Evolutionary conservation across 1,140 invertebrate species (phyloP), one percentile per base, ranked within the genome.

Genomic region (Copidosoma floridanum): DNA sequence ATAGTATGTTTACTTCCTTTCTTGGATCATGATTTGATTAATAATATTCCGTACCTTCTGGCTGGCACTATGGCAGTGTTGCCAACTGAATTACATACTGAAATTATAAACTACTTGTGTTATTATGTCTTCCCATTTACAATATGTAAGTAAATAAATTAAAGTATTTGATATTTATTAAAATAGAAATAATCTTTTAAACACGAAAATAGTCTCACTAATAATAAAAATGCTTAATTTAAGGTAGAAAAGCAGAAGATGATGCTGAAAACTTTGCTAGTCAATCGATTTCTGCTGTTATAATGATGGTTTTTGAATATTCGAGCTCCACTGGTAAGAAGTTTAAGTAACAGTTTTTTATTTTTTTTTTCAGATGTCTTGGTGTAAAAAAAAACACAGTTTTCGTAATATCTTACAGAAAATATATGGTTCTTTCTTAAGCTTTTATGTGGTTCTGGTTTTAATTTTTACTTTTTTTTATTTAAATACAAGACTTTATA

Each of bases 231-330:
- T n/a, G n/a, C 18, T 27, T 41, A 0, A 43, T 51, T 57, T 18
- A 35, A 90, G 89, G 85, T 10, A 84, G 89, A 47, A 84, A 84
- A 66, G 86, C 82, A 35, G 85, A 87, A 37, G 85, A 86, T 67
- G 86, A 87, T 58, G 84, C 85, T 63, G 88, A 91, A 69, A 91
- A 90, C 68, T 94, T 95, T 76, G 92, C 94, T 6, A 89, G 88
- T 66, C 92, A 95, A 71, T 97, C 95, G 7, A 89, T 97, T 7
- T 90, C 95, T 11, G 93, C 94, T 12, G 92, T 99, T 50, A 89
- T 99, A 35, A 98, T 98, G 90, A 92, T 98, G 86, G 90, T 99
- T 14, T 92, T 99, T 73, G 95, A 99, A 73, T 96, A 98, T 77
- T 95, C 94, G 5, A 89, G 85, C 57, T 95, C 95, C 81, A 87